phyloP scores from a whole-genome alignment of 2,888 invertebrate genomes.

The Meteorus colon region DNA sequence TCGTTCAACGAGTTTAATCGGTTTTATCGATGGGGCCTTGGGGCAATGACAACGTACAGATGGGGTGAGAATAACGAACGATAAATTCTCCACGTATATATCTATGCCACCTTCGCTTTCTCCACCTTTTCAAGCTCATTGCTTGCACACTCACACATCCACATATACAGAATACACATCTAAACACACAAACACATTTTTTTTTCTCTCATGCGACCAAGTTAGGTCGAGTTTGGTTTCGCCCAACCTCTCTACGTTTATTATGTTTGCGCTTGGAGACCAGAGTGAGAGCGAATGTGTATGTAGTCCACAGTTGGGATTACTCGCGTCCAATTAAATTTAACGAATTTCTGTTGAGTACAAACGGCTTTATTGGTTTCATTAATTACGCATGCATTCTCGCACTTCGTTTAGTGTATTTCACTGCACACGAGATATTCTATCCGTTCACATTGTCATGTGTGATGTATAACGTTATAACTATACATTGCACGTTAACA shows the following conservation, averaged over 20 bases:
- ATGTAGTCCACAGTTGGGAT: constrained; percentile 53
- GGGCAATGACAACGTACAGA: constrained; percentile 43
- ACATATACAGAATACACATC: not conserved
- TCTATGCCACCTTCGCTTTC: constrained; percentile 11
- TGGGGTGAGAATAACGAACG: constrained; percentile 40
- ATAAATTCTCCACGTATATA: constrained; percentile 46
- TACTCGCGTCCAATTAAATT: constrained; percentile 72
- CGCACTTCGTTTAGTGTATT: constrained; percentile 22
- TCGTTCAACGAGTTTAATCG: constrained; percentile 37
- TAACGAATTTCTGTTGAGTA: constrained; percentile 67
- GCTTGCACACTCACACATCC: constrained; percentile 6
- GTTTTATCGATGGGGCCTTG: constrained; percentile 43
- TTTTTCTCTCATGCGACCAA: constrained; percentile 14
- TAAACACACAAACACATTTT: not conserved
- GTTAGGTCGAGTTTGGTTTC: constrained; percentile 13
- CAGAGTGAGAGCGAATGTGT: constrained; percentile 5
- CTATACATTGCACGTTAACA: not conserved
- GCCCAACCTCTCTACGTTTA: constrained; percentile 24
- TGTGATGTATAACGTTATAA: constrained; percentile 1
- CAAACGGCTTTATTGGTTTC: constrained; percentile 69
- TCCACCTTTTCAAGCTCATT: constrained; percentile 18
- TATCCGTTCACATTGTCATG: not conserved
- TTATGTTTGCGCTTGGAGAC: constrained; percentile 39
- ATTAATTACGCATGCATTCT: constrained; percentile 68
- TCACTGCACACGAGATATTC: constrained; percentile 14